Evolutionary conservation across 2,113 vertebrate genomes (phyloP).

Genomic region (Percopsis transmontana): DNA sequence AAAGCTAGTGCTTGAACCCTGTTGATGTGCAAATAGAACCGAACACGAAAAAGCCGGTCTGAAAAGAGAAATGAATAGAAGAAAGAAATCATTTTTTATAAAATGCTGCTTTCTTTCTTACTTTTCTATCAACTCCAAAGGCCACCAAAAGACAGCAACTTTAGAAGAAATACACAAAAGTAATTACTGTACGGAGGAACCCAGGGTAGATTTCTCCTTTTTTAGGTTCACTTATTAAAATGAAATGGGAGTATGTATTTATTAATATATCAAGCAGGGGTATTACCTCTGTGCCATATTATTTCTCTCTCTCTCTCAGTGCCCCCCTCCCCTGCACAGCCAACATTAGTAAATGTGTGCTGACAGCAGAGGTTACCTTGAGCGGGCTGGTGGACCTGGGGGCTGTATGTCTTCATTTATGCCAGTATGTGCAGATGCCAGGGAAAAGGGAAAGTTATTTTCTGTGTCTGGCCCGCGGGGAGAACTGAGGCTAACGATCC

Average conservation of each 20-base stretch:
- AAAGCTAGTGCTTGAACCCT: too few species aligned
- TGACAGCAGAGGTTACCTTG: conserved; percentile 87
- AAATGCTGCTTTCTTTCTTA: too few species aligned
- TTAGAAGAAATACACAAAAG: too few species aligned
- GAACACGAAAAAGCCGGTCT: too few species aligned
- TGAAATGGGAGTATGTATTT: conserved; percentile 59
- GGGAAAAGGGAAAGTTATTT: conserved; percentile 79
- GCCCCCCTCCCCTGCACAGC: conserved; percentile 59
- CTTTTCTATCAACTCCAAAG: too few species aligned
- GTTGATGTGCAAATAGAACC: too few species aligned
- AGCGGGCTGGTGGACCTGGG: conserved; percentile 72
- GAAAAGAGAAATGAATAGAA: too few species aligned
- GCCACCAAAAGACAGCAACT: too few species aligned
- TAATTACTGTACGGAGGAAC: too few species aligned
- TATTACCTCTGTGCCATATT: conserved; percentile 69
- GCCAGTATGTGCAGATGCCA: conserved; percentile 80
- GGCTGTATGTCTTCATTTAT: conserved; percentile 86
- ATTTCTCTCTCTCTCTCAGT: conserved; percentile 50
- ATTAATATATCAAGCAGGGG: conserved; percentile 59
- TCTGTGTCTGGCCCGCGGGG: conserved; percentile 76
- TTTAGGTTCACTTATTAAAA: conserved; percentile 19
- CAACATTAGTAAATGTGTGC: conserved; percentile 76
- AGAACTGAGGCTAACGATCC: conserved; percentile 78
- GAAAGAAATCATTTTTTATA: too few species aligned
- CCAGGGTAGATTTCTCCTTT: too few species aligned